A percentile compares a stretch with the other conserved stretches of the same genome.
These are phyloP conservation scores for Hypocryptadius cinnamomeus DNA, from an alignment of 2,113 vertebrate species.

Conservation along the genomic window DNA sequence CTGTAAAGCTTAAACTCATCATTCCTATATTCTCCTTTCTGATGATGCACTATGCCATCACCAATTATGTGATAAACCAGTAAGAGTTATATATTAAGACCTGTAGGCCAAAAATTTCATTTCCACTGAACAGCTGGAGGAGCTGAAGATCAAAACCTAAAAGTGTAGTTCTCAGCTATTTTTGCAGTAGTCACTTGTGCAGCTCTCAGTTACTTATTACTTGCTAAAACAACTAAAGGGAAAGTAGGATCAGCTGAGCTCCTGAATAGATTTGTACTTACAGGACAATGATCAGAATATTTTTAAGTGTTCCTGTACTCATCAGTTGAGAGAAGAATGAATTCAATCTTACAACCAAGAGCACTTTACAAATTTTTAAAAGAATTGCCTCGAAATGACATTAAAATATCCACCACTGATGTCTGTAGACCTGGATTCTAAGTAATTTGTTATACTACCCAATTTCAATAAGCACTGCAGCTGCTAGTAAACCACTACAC, in stretches of 20 bases:
- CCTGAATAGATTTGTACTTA: background rate
- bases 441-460: background rate
- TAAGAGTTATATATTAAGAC: background rate
- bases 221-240: background rate
- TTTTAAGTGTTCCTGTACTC: background rate
- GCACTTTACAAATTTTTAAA: background rate
- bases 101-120: background rate
- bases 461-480: background rate
- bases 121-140: constrained; percentile 15
- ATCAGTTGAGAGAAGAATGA: background rate
- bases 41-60: background rate
- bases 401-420: background rate
- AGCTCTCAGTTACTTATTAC: background rate
- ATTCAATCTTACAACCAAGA: background rate
- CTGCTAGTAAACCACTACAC: background rate
- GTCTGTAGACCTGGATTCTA: background rate
- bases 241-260: background rate
- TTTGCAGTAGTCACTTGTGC: background rate
- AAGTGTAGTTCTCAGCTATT: background rate
- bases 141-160: background rate
- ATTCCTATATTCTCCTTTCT: background rate
- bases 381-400: background rate
- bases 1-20: background rate
- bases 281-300: background rate
- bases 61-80: background rate